Percentiles rank a stretch among this genome's conserved stretches.
phyloP scores from a whole-genome alignment of 2,888 invertebrate genomes.

The Morpho helenor region DNA sequence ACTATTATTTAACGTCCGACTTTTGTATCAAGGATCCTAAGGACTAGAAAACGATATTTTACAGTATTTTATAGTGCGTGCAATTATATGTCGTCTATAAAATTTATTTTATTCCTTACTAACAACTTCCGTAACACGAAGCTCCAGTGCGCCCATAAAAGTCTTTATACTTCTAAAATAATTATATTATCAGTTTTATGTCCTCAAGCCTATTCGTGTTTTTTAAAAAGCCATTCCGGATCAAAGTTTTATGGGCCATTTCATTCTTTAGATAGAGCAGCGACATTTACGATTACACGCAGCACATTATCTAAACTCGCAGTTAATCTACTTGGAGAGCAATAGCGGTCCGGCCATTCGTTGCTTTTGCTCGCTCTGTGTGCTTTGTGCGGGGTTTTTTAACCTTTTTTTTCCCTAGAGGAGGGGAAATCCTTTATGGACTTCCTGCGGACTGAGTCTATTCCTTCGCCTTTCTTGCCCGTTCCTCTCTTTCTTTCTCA shows the following conservation, averaged over 20 bases:
- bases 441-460: no score
- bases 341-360: no score
- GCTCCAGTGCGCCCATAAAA: conserved; percentile 3
- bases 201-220: conserved; percentile 14
- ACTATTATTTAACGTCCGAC: no score
- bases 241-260: conserved; percentile 23
- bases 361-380: no score
- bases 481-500: no score
- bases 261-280: conserved; percentile 20
- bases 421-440: no score
- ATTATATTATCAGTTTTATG: conserved; percentile 18
- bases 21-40: no score
- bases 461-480: no score
- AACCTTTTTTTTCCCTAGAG: no score
- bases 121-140: neutral
- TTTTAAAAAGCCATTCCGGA: conserved; percentile 21
- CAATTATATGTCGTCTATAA: neutral
- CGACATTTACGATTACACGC: conserved; percentile 23
- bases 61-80: no score
- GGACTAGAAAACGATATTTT: no score
- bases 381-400: no score
- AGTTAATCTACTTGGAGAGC: conserved; percentile 7
- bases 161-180: conserved; percentile 17
- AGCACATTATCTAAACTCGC: conserved; percentile 17
- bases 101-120: neutral